These are phyloP conservation scores for Drosophila eugracilis DNA, from an alignment of 1,140 invertebrate genomes.

Conservation along the genomic window DNA sequence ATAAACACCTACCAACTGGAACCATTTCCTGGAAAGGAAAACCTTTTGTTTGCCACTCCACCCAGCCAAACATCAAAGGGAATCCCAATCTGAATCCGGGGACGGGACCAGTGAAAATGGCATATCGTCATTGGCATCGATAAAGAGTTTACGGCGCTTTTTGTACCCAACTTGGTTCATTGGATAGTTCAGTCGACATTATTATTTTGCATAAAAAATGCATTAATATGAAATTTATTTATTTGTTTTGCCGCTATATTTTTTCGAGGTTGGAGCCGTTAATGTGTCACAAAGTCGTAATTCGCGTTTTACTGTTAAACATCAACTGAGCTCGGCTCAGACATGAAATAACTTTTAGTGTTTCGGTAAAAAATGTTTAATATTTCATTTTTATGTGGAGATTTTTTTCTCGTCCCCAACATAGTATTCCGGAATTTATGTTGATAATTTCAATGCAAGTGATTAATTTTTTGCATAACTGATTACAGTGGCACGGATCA, in stretches of 20 bases:
- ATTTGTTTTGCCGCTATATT: conserved; percentile 43
- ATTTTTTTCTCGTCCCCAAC: conserved; percentile 16
- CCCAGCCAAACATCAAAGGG: conserved; percentile 17
- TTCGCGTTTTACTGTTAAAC: conserved; percentile 53
- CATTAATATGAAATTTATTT: conserved; percentile 63
- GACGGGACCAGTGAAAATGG: conserved; percentile 29
- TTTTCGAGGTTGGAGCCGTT: conserved; percentile 23
- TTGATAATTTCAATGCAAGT: conserved; percentile 11
- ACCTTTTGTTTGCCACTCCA: conserved; percentile 20
- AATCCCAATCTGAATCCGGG: conserved; percentile 3
- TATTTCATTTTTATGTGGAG: conserved; percentile 14
- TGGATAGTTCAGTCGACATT: conserved; percentile 34
- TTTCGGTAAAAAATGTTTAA: conserved; percentile 36
- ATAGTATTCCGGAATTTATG: conserved; percentile 19
- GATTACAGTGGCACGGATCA: neutral
- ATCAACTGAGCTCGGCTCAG: conserved; percentile 24
- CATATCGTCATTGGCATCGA: conserved; percentile 51
- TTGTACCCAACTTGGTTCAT: conserved; percentile 6
- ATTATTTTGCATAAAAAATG: conserved; percentile 69
- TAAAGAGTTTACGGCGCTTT: conserved; percentile 30
- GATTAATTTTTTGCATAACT: conserved; percentile 7
- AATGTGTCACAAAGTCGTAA: conserved; percentile 67
- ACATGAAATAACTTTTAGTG: conserved; percentile 61
- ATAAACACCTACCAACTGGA: conserved; percentile 67
- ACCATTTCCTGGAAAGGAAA: conserved; percentile 16